Conservation (phyloP, 2,797 vertebrate genomes). For the Schizopygopsis pylzovi region DNA sequence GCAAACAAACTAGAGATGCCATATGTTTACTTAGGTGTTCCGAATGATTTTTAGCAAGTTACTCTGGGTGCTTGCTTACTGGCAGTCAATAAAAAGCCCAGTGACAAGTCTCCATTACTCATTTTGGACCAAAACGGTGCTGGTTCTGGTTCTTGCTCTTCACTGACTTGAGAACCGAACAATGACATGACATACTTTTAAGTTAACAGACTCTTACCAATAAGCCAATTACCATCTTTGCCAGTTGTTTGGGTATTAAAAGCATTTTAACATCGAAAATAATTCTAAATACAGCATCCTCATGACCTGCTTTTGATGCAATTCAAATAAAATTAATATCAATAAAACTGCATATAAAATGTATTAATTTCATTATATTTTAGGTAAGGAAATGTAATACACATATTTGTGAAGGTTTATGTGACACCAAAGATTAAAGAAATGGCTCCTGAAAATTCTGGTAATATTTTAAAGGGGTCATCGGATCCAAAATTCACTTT, state of each 20-base stretch:
- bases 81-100: background rate
- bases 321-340: background rate
- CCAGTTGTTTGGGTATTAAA: background rate
- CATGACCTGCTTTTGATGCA: background rate
- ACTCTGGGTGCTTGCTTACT: background rate
- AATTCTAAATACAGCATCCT: background rate
- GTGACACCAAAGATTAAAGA: no score
- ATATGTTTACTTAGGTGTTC: background rate
- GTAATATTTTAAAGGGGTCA: no score
- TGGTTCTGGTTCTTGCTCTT: background rate
- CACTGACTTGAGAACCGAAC: background rate
- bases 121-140: background rate
- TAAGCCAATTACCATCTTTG: no score
- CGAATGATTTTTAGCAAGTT: background rate
- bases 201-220: no score
- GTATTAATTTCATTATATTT: background rate
- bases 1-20: background rate
- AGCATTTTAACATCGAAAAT: background rate
- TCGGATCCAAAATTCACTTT: no score
- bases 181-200: background rate
- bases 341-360: background rate
- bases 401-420: no score
- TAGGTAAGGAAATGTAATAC: background rate
- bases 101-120: background rate
- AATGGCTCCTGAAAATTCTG: no score